A percentile compares a stretch with the other conserved stretches of the same genome.
Conservation (phyloP, 2,113 vertebrate genomes). For the Actenoides lindsayi region DNA sequence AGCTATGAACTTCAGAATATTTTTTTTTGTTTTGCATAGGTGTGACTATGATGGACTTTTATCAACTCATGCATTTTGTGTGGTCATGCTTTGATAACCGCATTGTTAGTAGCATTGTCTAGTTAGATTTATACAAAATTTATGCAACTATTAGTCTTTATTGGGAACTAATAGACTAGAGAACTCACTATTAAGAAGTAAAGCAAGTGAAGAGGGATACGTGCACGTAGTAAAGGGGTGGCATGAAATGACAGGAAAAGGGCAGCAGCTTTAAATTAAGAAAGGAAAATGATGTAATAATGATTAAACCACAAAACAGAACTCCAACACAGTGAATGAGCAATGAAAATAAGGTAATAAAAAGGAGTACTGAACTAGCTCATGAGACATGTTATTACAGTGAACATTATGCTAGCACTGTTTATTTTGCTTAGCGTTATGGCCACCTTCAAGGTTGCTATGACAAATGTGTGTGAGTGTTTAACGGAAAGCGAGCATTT, state of each 20-base stretch:
- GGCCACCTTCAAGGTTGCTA: conserved; percentile 59
- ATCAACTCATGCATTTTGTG: not conserved
- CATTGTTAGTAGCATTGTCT: not conserved
- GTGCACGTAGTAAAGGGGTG: conserved; percentile 2
- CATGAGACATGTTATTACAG: conserved; percentile 64
- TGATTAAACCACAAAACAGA: conserved; percentile 55
- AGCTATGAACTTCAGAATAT: not conserved
- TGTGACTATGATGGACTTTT: not conserved
- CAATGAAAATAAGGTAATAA: conserved; percentile 60
- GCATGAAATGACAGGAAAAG: conserved; percentile 44
- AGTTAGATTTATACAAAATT: not conserved
- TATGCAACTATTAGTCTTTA: not conserved
- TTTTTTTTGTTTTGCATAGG: not conserved
- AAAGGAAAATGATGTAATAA: conserved; percentile 55
- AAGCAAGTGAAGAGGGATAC: not conserved
- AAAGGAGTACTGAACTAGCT: conserved; percentile 56
- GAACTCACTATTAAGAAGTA: not conserved
- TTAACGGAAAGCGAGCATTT: conserved; percentile 20
- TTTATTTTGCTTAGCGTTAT: conserved; percentile 62
- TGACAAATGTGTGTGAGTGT: conserved; percentile 51
- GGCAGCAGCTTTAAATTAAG: conserved; percentile 50
- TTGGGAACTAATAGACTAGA: not conserved
- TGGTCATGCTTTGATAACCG: not conserved
- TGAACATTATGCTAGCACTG: conserved; percentile 35
- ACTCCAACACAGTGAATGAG: conserved; percentile 43